phyloP scores from a whole-genome alignment of 2,888 invertebrate genomes.

The Linnaemya tessellans region DNA sequence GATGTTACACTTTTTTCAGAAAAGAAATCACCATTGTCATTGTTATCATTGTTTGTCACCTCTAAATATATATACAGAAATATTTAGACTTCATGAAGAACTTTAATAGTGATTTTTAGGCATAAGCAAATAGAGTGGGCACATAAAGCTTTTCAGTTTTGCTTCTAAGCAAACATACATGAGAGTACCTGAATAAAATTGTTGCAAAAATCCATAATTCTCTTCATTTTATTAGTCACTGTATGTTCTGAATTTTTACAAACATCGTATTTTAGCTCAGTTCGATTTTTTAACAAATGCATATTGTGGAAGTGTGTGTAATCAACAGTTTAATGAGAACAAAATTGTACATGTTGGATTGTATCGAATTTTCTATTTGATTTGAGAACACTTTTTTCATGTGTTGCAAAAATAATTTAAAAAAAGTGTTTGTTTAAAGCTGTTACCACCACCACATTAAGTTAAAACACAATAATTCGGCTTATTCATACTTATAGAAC shows the following conservation, averaged over 20 bases:
- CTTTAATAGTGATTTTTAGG: no score
- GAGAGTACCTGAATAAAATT: neutral
- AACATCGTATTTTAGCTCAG: constrained; percentile 6
- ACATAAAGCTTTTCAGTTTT: no score
- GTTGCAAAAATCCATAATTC: neutral
- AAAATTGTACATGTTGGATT: constrained; percentile 1
- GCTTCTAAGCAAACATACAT: no score
- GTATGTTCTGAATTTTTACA: neutral
- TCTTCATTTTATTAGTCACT: constrained; percentile 32
- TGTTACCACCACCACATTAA: constrained; percentile 46
- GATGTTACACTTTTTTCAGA: no score
- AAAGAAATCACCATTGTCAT: no score
- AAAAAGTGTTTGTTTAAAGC: constrained; percentile 43
- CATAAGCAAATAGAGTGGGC: no score
- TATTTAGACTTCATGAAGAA: no score
- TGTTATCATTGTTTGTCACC: no score
- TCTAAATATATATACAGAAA: no score
- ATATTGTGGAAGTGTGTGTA: constrained; percentile 30
- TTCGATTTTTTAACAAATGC: constrained; percentile 23
- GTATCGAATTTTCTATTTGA: constrained; percentile 22
- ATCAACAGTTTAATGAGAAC: constrained; percentile 20
- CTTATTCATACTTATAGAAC: constrained; percentile 43
- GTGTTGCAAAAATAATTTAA: constrained; percentile 36
- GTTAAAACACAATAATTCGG: constrained; percentile 59
- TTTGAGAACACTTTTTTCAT: constrained; percentile 56